Evolutionary conservation across 2,888 invertebrate genomes (phyloP).

Genomic region (Phragmatobia fuliginosa): DNA sequence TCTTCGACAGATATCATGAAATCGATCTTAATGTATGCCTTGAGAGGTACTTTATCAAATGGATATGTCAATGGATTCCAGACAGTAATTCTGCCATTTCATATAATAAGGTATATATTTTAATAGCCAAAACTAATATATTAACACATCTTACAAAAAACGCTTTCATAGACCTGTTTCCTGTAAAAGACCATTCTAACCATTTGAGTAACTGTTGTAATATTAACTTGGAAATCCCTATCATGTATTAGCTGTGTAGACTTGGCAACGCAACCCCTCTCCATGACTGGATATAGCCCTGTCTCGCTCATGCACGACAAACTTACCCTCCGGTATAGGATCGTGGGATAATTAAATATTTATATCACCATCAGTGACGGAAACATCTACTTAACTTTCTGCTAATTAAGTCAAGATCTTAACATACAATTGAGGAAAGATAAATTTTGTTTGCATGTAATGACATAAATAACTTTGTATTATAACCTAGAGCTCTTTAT

Average conservation of each 20-base stretch:
- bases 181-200: constrained; percentile 20
- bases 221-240: constrained; percentile 72
- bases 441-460: not conserved
- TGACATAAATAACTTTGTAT: not conserved
- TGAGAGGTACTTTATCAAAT: constrained; percentile 9
- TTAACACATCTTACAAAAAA: constrained; percentile 5
- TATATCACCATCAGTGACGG: constrained; percentile 70
- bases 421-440: not conserved
- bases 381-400: constrained; percentile 41
- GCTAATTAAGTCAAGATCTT: constrained; percentile 1
- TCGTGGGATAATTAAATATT: constrained; percentile 85
- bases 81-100: not conserved
- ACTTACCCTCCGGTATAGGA: constrained; percentile 72
- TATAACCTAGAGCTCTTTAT: not conserved
- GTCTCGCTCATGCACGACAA: constrained; percentile 72
- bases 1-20: constrained; percentile 24
- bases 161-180: constrained; percentile 8
- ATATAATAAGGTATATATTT: not conserved
- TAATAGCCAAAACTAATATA: not conserved
- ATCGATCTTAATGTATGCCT: constrained; percentile 12
- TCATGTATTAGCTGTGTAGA: constrained; percentile 62
- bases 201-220: constrained; percentile 53
- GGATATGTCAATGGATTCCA: constrained; percentile 5
- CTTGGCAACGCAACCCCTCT: constrained; percentile 82
- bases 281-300: constrained; percentile 61